A percentile compares a stretch with the other conserved stretches of the same genome.
Conservation (phyloP, 2,113 vertebrate species). For the Cynopterus brachyotis region DNA sequence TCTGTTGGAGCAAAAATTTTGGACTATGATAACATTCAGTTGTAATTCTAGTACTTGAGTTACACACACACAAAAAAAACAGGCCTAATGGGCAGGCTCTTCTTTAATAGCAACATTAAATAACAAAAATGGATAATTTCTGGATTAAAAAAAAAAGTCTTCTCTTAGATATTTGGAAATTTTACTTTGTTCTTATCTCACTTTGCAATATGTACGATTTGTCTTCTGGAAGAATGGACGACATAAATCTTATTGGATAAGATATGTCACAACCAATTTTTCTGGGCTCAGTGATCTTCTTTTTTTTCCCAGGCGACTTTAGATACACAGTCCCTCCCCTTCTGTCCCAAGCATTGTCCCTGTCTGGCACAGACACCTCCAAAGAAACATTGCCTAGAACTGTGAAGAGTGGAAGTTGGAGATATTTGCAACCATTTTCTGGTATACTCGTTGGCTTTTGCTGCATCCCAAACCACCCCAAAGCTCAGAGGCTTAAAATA, state of each 20-base stretch:
- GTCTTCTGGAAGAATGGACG: neutral
- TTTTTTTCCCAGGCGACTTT: neutral
- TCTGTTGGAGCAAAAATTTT: neutral
- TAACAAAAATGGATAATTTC: neutral
- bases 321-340: neutral
- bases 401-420: neutral
- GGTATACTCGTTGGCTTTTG: neutral
- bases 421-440: neutral
- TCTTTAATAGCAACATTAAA: neutral
- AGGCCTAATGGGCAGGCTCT: neutral
- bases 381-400: neutral
- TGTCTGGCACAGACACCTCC: neutral
- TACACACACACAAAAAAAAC: neutral
- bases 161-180: neutral
- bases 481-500: constrained; percentile 19
- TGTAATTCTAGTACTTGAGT: neutral
- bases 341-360: neutral
- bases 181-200: neutral
- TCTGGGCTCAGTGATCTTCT: neutral
- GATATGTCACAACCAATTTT: neutral
- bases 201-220: neutral
- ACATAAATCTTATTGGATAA: neutral
- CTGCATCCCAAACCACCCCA: neutral
- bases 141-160: neutral
- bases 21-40: neutral